A percentile compares a stretch with the other conserved stretches of the same genome.
Conservation (phyloP, 2,113 vertebrate species). For the Leiothrix lutea region DNA sequence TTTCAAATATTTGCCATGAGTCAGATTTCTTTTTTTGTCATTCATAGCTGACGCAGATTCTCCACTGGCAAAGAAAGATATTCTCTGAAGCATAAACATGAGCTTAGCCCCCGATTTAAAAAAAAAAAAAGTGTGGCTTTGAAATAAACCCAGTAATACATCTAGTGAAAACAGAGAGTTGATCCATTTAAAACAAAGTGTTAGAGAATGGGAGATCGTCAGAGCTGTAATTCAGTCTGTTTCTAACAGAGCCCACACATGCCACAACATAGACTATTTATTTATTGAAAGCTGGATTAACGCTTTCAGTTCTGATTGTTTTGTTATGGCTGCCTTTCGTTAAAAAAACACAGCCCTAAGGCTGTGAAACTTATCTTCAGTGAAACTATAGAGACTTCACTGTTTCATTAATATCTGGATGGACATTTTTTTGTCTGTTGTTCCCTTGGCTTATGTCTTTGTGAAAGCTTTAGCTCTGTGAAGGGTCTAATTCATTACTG, state of each 20-base stretch:
- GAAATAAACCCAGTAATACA: constrained; percentile 23
- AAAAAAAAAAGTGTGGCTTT: neutral
- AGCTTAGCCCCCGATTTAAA: neutral
- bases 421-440: neutral
- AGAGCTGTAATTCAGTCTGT: neutral
- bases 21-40: constrained; percentile 58
- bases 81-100: constrained; percentile 30
- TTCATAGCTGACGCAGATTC: constrained; percentile 9
- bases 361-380: no score
- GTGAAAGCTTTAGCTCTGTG: neutral
- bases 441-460: neutral
- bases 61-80: constrained; percentile 31
- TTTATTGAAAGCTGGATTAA: constrained; percentile 8
- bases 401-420: neutral
- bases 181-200: constrained; percentile 28
- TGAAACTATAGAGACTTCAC: neutral
- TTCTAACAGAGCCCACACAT: neutral
- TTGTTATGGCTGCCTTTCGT: neutral
- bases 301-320: neutral
- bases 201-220: neutral
- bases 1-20: constrained; percentile 45
- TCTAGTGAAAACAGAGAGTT: neutral
- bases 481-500: neutral
- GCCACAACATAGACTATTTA: neutral
- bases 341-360: neutral